Evolutionary conservation across 2,797 vertebrate genomes (phyloP).

Genomic region (Mionectes olivaceus): DNA sequence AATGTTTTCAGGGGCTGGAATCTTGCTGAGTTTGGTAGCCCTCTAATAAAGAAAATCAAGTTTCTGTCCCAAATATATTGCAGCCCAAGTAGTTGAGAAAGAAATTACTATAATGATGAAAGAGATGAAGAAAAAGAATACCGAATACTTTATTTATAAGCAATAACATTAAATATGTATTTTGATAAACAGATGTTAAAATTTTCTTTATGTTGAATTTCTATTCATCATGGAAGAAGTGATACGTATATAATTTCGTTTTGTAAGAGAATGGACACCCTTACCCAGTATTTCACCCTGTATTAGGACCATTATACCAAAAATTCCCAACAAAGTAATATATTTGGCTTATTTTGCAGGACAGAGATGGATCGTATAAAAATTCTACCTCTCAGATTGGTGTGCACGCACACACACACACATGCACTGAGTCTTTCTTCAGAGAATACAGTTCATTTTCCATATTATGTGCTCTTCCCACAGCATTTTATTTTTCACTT

Average conservation of each 20-base stretch:
- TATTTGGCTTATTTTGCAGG: neutral
- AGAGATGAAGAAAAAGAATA: neutral
- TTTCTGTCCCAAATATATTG: neutral
- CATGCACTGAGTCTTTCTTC: fast-evolving
- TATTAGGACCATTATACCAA: neutral
- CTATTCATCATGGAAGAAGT: neutral
- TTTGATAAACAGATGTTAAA: neutral
- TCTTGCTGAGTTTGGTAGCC: neutral
- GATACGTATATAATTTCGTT: neutral
- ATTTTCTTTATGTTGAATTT: neutral
- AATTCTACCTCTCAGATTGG: neutral
- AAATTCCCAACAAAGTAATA: neutral
- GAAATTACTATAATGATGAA: neutral
- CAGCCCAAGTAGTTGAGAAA: neutral
- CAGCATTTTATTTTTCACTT: neutral
- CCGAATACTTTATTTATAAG: neutral
- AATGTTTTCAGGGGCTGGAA: neutral
- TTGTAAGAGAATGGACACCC: neutral
- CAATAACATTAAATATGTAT: neutral
- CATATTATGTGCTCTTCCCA: neutral
- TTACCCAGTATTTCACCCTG: neutral
- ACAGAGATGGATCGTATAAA: neutral
- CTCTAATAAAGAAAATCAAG: neutral
- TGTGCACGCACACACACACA: no score
- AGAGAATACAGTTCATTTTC: neutral